Percentiles rank a stretch among this genome's conserved stretches.
These are phyloP conservation scores for Cephus runcator DNA, from an alignment of 2,888 invertebrate species.

Conservation along the genomic window DNA sequence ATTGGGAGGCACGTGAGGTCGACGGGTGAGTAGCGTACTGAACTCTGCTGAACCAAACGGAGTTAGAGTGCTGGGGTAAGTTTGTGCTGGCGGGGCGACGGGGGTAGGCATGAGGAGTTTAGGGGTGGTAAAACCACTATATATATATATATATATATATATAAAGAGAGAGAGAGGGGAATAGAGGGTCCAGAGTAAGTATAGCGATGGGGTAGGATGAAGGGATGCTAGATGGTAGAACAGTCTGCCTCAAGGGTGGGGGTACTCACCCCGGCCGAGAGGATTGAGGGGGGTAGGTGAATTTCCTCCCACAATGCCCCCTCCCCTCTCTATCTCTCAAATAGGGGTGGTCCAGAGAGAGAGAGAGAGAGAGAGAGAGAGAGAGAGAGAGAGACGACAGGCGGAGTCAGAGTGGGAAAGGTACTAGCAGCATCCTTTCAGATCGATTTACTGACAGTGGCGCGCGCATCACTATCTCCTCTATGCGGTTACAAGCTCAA, in stretches of 20 bases:
- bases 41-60: slow-evolving; percentile 27
- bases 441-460: slow-evolving; percentile 57
- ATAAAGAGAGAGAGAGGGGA: too few relatives aligned
- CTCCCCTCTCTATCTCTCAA: too few relatives aligned
- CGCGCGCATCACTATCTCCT: slow-evolving; percentile 50
- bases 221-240: too few relatives aligned
- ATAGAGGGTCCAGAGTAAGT: too few relatives aligned
- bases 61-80: slow-evolving; percentile 19
- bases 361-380: background rate
- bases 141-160: too few relatives aligned
- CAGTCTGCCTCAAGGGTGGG: too few relatives aligned
- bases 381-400: slow-evolving; percentile 7
- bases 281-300: too few relatives aligned
- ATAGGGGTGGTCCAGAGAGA: background rate
- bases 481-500: slow-evolving; percentile 17
- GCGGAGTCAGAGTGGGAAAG: slow-evolving; percentile 17
- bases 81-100: background rate
- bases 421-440: slow-evolving; percentile 36
- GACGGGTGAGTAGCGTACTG: slow-evolving; percentile 24
- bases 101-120: slow-evolving; percentile 5
- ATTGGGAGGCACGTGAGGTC: slow-evolving; percentile 27
- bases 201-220: too few relatives aligned
- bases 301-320: too few relatives aligned
- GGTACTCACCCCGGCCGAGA: too few relatives aligned
- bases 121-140: background rate